Base-by-base conservation (phyloP, 2,797 vertebrate genomes). In the Gephyroberyx darwinii region DNA sequence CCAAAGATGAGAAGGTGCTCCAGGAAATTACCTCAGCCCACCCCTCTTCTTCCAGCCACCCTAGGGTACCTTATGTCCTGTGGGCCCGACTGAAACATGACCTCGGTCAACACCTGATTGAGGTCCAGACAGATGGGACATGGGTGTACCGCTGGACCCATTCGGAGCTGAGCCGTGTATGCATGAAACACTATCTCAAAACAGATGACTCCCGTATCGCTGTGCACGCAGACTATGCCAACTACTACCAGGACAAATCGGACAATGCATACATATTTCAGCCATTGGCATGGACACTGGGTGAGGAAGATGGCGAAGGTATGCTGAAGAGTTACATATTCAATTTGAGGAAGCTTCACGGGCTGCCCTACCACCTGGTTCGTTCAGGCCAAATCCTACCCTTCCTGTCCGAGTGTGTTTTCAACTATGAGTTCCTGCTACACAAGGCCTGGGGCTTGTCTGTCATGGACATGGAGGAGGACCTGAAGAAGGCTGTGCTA, bases 401-500 rank as follows among this genome's bases (percentile, higher is more conserved):
- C 19, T 81, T 94, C 47, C 84, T 93, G 53, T 83, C 80, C 12
- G 90, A 93, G 54, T 94, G 92, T 60, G 48, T 94, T 30, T 94
- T 94, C 81, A 91, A 92, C 84, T 94, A 93, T 39, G 91, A 94
- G 66, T 94, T 93, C 80, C 84, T 94, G 41, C 74, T 94, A 8
- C 90, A 94, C 74, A 94, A 94, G 73, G 73, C 82, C n/a, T 91
- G 90, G 88, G 92, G 91, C 55, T 85, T 89, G 55, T 93, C 93
- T 5, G 43, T 93, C 41, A 65, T 86, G 63, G 87, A 90, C 47
- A 52, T 93, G 19, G 85, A 93, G 82, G 93, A 93, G 74, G 92
- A 94, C 73, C 77, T 94, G 75, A 91, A 84, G 80, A 83, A 86
- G 63, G 90, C 89, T 14, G 69, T 91, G 55, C 81, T 84, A n/a